Evolutionary conservation across 2,888 invertebrate genomes (phyloP).

Genomic region (Ichneumoninae sp.): DNA sequence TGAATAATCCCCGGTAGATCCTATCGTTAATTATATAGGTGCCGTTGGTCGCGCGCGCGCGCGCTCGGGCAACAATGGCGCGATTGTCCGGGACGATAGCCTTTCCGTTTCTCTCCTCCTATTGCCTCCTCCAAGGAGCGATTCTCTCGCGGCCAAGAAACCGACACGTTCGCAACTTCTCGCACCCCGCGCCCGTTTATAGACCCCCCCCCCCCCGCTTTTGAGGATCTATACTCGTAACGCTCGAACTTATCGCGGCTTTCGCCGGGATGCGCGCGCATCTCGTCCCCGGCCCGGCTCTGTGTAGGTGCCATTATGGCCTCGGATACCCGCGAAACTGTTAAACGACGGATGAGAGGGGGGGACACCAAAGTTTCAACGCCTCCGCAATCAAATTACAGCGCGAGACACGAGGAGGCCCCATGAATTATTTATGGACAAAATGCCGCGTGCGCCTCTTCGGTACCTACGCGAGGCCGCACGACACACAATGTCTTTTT

Average conservation of each 20-base stretch:
- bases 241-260: conserved; percentile 33
- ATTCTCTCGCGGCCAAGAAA: conserved; percentile 42
- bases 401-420: conserved; percentile 77
- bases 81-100: conserved; percentile 79
- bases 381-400: conserved; percentile 83
- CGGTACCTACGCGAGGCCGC: conserved; percentile 51
- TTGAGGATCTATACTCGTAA: conserved; percentile 12
- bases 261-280: conserved; percentile 1
- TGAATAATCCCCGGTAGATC: conserved; percentile 81
- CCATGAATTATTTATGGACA: conserved; percentile 82
- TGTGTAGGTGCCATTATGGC: conserved; percentile 77
- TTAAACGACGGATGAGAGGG: conserved; percentile 56
- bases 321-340: conserved; percentile 69
- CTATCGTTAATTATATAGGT: conserved; percentile 81
- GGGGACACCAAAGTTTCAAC: conserved; percentile 80
- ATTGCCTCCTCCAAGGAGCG: conserved; percentile 51
- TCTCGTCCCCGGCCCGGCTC: conserved; percentile 42
- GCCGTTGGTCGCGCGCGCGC: conserved; percentile 62
- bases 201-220: neutral
- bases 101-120: conserved; percentile 69
- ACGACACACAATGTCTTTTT: conserved; percentile 23
- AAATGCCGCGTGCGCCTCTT: conserved; percentile 76
- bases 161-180: conserved; percentile 55
- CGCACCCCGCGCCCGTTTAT: conserved; percentile 51
- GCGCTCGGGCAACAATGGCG: conserved; percentile 79